Evolutionary conservation across 2,113 vertebrate genomes (phyloP).

Genomic region (Eulemur rufifrons): DNA sequence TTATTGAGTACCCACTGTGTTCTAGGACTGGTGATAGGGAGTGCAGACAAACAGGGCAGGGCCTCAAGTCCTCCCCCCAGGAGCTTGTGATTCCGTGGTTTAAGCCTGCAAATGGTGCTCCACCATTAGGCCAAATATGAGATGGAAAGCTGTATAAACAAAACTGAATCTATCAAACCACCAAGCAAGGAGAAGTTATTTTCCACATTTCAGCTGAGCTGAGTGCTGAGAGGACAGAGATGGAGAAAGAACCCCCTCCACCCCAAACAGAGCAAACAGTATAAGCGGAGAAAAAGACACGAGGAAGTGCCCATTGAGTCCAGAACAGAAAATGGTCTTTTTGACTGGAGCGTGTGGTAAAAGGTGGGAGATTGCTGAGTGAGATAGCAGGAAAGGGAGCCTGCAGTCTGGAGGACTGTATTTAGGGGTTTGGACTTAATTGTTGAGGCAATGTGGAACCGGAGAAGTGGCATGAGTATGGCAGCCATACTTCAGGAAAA

Average conservation of each 20-base stretch:
- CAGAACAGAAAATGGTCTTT: neutral
- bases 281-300: neutral
- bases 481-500: neutral
- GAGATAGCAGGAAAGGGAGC: neutral
- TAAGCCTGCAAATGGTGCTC: neutral
- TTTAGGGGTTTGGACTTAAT: neutral
- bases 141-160: neutral
- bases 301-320: neutral
- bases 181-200: neutral
- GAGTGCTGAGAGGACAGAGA: neutral
- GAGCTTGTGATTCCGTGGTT: neutral
- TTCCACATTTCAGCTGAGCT: neutral
- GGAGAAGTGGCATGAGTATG: neutral
- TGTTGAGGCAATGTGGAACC: neutral
- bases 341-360: neutral
- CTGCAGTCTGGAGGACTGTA: neutral
- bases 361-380: neutral
- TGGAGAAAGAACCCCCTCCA: neutral
- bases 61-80: neutral
- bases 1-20: neutral
- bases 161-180: slow-evolving; percentile 19
- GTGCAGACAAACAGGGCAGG: neutral
- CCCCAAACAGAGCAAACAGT: neutral
- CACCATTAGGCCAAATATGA: neutral
- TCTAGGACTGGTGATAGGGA: neutral